Conservation (phyloP, 2,888 invertebrate genomes). For the Villa cingulata region DNA sequence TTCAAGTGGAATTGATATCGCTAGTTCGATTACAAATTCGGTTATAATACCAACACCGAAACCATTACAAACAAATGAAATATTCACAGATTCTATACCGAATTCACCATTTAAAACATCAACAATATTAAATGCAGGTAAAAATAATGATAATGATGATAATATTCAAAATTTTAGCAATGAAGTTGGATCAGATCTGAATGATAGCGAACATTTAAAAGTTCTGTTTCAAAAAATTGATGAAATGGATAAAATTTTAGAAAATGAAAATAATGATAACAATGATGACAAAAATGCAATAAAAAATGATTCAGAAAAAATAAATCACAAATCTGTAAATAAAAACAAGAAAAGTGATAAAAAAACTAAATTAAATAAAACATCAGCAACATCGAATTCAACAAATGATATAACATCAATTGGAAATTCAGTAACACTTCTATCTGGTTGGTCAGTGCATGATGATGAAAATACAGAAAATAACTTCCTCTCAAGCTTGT, state of each 20-base stretch:
- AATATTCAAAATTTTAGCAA: slow-evolving; percentile 21
- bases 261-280: slow-evolving; percentile 38
- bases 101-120: slow-evolving; percentile 33
- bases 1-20: slow-evolving; percentile 67
- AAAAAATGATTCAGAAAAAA: neutral
- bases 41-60: slow-evolving; percentile 31
- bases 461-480: neutral
- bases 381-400: neutral
- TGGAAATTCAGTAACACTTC: slow-evolving; percentile 5
- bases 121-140: too few relatives aligned
- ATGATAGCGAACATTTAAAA: slow-evolving; percentile 27
- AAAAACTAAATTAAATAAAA: neutral
- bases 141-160: neutral
- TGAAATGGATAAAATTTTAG: slow-evolving; percentile 12
- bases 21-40: slow-evolving; percentile 44
- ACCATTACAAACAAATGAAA: slow-evolving; percentile 29
- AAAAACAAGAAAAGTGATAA: neutral
- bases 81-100: slow-evolving; percentile 33
- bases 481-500: neutral
- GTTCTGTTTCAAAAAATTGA: slow-evolving; percentile 33
- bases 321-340: neutral
- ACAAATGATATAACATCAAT: neutral
- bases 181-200: slow-evolving; percentile 21
- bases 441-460: slow-evolving; percentile 2
- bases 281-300: slow-evolving; percentile 19